These are phyloP conservation scores for Loris lydekkerianus DNA, from an alignment of 2,797 vertebrate genomes.

Conservation along the genomic window DNA sequence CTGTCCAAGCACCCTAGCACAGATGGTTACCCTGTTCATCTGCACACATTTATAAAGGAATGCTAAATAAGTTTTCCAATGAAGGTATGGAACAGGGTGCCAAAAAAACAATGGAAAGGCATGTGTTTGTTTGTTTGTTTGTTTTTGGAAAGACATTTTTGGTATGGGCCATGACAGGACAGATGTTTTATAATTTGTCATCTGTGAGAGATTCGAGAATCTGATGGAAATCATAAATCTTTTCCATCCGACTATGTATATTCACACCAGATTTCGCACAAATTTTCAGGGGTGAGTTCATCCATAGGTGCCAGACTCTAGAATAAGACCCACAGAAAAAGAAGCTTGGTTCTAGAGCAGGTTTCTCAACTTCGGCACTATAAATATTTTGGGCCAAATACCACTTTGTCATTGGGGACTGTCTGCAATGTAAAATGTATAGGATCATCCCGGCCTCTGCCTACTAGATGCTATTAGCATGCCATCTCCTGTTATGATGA, in stretches of 20 bases:
- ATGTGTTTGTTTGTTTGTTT: no score
- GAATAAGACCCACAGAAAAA: not conserved
- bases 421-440: not conserved
- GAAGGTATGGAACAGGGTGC: not conserved
- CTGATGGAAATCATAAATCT: not conserved
- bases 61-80: not conserved
- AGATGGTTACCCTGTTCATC: not conserved
- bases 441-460: not conserved
- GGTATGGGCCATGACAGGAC: not conserved
- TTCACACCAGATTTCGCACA: not conserved
- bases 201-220: conserved; percentile 14
- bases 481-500: not conserved
- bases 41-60: not conserved
- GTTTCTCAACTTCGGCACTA: not conserved
- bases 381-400: not conserved
- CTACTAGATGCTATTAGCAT: not conserved
- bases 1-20: not conserved
- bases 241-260: not conserved
- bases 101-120: not conserved
- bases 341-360: not conserved
- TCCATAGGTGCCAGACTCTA: not conserved
- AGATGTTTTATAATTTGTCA: conserved; percentile 6
- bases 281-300: not conserved
- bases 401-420: not conserved
- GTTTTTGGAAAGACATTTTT: not conserved